Evolutionary conservation across 2,888 invertebrate genomes (phyloP), one percentile per base, ranked within the genome.

Genomic region (Hypselothyrea guttata): DNA sequence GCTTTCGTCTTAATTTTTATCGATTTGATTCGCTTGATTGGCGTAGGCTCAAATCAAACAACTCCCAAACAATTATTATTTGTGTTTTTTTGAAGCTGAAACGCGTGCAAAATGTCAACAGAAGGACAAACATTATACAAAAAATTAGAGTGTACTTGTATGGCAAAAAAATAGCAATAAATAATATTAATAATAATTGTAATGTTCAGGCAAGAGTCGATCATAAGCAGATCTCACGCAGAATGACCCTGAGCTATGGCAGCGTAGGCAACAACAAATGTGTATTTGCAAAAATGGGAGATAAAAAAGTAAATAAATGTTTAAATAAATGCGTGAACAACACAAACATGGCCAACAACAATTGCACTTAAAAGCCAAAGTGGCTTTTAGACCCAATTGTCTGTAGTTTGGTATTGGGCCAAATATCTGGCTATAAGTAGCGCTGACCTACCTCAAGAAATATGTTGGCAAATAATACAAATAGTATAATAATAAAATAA

Each of bases 91-190:
- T 48, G 51, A 38, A 57, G 51, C 52, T 37, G 40, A 37, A 22
- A 64, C 60, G 84, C 84, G 84, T 86, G 84, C 84, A 84, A 86
- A 86, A 71, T 84, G 81, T 81, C 86, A 86, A 81, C 86, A 71
- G 84, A 86, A 81, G 86, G 86, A 84, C 84, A 84, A 84, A 62
- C 72, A 58, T 51, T 64, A 57, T 34, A 40, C 38, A 48, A 45
- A 28, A 62, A 68, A 69, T 57, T 72, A 58, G 68, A 60, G 61
- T 54, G 64, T 53, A 28, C 42, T 71, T 68, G 57, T 40, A 11
- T 48, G 37, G 41, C 59, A 13, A 13, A 16, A 16, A 16, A 22
- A 56, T 49, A 56, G 54, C 53, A 75, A 48, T 55, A 56, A 49
- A 30, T 51, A 34, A 28, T 53, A 55, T 59, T 59, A 48, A 59